Conservation (phyloP, 1,140 invertebrate genomes). For the Thaumatotibia leucotreta region DNA sequence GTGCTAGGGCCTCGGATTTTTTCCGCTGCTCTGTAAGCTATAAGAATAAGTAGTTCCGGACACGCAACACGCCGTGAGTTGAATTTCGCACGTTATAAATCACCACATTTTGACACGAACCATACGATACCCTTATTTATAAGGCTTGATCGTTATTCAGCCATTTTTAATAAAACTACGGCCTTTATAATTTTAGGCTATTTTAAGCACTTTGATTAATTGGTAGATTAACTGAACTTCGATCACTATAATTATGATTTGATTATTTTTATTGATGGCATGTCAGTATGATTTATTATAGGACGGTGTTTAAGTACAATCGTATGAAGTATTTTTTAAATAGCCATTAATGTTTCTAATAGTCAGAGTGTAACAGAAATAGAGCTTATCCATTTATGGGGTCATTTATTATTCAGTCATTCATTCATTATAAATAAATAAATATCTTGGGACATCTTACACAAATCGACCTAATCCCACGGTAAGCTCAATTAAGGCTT, state of each 20-base stretch:
- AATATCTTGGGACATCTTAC: too few species aligned
- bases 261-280: background rate
- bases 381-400: too few species aligned
- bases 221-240: background rate
- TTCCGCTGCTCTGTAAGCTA: background rate
- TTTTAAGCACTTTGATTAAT: background rate
- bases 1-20: too few species aligned
- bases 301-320: background rate
- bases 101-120: background rate
- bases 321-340: too few species aligned
- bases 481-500: too few species aligned
- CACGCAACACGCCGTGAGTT: constrained; percentile 9
- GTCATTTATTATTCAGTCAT: too few species aligned
- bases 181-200: background rate
- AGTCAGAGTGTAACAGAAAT: too few species aligned
- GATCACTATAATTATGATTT: background rate
- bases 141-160: background rate
- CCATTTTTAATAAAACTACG: background rate
- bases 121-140: constrained; percentile 9
- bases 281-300: background rate
- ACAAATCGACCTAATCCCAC: too few species aligned
- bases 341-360: background rate
- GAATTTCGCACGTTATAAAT: constrained; percentile 11
- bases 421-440: too few species aligned
- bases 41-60: background rate